Percentiles rank a stretch among this genome's conserved stretches.
Evolutionary conservation across 2,888 invertebrate genomes (phyloP).

Genomic region (Macrophya alboannulata): DNA sequence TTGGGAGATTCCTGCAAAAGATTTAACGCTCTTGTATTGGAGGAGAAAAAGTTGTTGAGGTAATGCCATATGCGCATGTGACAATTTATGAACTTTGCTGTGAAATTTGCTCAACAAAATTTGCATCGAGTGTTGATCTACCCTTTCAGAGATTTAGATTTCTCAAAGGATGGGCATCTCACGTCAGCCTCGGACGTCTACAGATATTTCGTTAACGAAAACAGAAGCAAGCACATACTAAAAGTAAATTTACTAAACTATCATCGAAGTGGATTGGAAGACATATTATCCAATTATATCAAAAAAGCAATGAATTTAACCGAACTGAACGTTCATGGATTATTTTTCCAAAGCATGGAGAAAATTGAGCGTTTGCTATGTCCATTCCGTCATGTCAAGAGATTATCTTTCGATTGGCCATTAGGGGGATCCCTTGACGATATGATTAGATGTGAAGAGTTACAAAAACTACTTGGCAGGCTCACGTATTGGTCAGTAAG

Average conservation of each 20-base stretch:
- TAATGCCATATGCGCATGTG: neutral
- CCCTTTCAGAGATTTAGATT: neutral
- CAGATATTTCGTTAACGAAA: neutral
- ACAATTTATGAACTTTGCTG: neutral
- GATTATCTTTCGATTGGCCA: slow-evolving; percentile 21
- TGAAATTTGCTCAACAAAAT: neutral
- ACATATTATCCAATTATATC: neutral
- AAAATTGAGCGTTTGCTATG: neutral
- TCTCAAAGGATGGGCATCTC: neutral
- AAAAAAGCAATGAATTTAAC: neutral
- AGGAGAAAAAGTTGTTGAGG: neutral
- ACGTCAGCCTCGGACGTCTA: neutral
- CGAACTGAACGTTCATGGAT: neutral
- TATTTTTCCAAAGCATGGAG: neutral
- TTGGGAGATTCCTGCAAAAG: slow-evolving; percentile 14
- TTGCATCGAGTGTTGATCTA: neutral
- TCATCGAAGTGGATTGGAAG: neutral
- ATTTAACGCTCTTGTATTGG: neutral
- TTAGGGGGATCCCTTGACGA: neutral
- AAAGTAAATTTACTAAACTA: neutral
- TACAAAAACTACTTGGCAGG: neutral
- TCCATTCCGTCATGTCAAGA: neutral
- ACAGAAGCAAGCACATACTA: neutral
- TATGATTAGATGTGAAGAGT: neutral
- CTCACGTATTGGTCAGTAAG: neutral